Evolutionary conservation across 1,140 invertebrate species (phyloP).

Genomic region (Zaprionus africanus): DNA sequence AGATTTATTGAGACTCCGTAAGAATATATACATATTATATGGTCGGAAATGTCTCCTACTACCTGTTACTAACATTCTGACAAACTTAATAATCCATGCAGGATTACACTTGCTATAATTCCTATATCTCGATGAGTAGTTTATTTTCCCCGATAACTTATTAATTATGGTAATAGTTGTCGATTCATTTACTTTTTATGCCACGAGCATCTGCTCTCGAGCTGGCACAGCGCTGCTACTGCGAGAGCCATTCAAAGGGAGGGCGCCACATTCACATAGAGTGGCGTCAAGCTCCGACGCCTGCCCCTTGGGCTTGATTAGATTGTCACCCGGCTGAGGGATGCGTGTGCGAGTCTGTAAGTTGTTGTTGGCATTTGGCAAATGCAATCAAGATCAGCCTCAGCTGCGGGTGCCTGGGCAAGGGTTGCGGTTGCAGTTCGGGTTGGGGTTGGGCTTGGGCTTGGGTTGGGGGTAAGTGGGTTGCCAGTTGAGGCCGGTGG

Average conservation of each 20-base stretch:
- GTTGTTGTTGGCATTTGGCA: slow-evolving; percentile 59
- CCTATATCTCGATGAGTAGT: background rate
- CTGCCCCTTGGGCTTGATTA: slow-evolving; percentile 37
- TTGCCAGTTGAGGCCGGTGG: slow-evolving; percentile 19
- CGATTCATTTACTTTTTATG: background rate
- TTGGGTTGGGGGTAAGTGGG: background rate
- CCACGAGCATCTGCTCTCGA: background rate
- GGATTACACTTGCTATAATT: no score
- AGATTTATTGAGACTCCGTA: no score
- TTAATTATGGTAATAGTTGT: background rate
- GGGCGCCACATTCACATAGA: background rate
- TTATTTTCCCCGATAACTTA: background rate
- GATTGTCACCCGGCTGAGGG: slow-evolving; percentile 46
- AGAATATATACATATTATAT: no score
- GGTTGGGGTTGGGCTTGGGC: background rate
- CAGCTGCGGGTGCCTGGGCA: slow-evolving; percentile 2
- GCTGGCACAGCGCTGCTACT: background rate
- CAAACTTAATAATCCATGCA: no score
- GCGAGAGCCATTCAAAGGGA: background rate
- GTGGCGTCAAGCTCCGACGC: background rate
- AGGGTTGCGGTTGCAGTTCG: background rate
- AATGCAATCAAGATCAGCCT: slow-evolving; percentile 74
- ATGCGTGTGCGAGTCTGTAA: slow-evolving; percentile 39
- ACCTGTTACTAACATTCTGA: no score
- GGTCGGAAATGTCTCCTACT: no score